Percentiles rank a stretch among this genome's conserved stretches.
Evolutionary conservation across 1,140 invertebrate species (phyloP).

Genomic region (Metaphire vulgaris): DNA sequence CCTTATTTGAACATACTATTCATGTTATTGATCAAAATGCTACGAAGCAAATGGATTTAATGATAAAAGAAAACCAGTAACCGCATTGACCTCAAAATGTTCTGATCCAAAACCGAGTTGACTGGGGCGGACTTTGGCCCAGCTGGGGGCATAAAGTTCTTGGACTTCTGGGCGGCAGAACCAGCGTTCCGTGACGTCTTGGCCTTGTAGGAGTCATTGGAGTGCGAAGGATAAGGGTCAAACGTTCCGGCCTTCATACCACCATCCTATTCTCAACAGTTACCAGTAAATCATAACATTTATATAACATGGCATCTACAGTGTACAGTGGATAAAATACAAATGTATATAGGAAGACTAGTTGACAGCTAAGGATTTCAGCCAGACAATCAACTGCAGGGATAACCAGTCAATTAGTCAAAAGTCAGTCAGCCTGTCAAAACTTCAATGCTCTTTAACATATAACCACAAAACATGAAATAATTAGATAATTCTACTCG

Average conservation of each 20-base stretch:
- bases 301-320: neutral
- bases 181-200: slow-evolving; percentile 34
- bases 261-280: slow-evolving; percentile 28
- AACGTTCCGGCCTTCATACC: slow-evolving; percentile 51
- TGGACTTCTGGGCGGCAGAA: slow-evolving; percentile 50
- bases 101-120: slow-evolving; percentile 48
- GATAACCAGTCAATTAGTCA: too few species aligned
- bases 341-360: too few species aligned
- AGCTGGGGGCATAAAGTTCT: slow-evolving; percentile 46
- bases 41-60: neutral
- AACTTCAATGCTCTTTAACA: too few species aligned
- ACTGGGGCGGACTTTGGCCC: slow-evolving; percentile 48
- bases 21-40: neutral
- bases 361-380: too few species aligned
- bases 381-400: too few species aligned
- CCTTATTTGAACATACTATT: neutral
- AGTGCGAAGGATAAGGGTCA: slow-evolving; percentile 49
- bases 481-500: too few species aligned
- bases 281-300: neutral
- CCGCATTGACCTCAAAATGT: slow-evolving; percentile 44
- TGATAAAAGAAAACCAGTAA: neutral
- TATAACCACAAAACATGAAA: too few species aligned
- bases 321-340: too few species aligned
- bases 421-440: too few species aligned
- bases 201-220: slow-evolving; percentile 38